Evolutionary conservation across 2,797 vertebrate genomes (phyloP), one percentile per base, ranked within the genome.

Genomic region (Lycodopsis pacificus): DNA sequence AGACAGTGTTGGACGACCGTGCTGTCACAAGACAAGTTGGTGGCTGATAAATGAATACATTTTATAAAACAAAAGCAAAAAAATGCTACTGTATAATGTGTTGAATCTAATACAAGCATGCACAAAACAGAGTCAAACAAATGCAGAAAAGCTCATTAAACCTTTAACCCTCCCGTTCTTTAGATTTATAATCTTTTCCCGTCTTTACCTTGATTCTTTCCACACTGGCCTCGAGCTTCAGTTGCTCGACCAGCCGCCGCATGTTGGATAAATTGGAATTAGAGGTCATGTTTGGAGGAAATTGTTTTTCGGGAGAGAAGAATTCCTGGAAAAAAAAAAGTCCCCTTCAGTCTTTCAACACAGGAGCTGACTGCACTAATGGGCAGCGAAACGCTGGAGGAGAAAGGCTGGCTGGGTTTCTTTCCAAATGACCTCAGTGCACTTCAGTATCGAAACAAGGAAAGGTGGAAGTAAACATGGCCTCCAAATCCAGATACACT

Each of bases 201-300:
- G 1, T 32, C 6, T 72, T 91, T 95, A 97, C 97, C 96, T 98
- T 98, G 79, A 98, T 97, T 86, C 97, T 92, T 84, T 98, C 97
- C 90, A 97, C 95, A 8, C 95, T 95, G 64, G 97, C 97, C 86
- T 98, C 97, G 46, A 97, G 93, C 90, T 94, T 96, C 80, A 98
- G 96, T 89, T 98, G 97, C 86, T 97, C 96, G 65, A 97, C 97
- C 87, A 96, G 88, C 36, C 96, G 94, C 79, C 95, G 93, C 97
- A 98, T 94, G 81, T 89, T 94, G 82, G 94, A 93, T 86, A 97
- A 85, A 85, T 91, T 97, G 32, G 96, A 95, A 91, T 95, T 96
- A 32, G 96, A 96, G 3, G 96, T 96, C 97, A 98, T 98, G 87
- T 86, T 86, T 90, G 58, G 13, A 66, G 48, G 40, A 67, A 82